Conservation (phyloP, 2,113 vertebrate species). For the Alexandromys fortis region DNA sequence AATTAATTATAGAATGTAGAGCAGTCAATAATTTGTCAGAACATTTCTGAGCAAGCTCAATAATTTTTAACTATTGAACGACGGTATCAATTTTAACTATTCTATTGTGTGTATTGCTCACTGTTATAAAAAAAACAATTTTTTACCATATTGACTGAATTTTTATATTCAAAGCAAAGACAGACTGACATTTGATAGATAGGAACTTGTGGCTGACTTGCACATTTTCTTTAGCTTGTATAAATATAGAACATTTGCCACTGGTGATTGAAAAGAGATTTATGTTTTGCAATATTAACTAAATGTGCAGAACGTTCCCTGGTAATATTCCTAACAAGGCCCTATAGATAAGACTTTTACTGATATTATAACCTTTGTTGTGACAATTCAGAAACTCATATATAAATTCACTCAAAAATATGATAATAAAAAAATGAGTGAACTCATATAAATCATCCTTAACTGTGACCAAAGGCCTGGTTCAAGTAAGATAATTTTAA, state of each 20-base stretch:
- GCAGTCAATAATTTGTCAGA: constrained; percentile 4
- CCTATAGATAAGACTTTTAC: neutral
- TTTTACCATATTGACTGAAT: neutral
- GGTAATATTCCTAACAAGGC: neutral
- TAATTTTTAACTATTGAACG: constrained; percentile 3
- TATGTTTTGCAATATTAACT: neutral
- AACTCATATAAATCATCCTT: neutral
- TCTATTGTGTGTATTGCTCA: neutral
- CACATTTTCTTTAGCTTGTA: neutral
- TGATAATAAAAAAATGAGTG: neutral
- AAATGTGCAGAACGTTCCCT: neutral
- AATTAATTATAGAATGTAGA: neutral
- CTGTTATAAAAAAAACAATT: neutral
- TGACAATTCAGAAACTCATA: neutral
- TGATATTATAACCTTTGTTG: neutral
- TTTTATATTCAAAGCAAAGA: neutral
- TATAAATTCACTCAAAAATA: neutral
- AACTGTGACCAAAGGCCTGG: neutral
- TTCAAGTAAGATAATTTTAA: neutral
- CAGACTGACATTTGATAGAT: neutral
- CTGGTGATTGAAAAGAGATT: neutral
- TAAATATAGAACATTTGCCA: neutral
- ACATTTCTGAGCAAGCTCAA: neutral
- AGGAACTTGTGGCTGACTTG: neutral
- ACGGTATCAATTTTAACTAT: neutral